Conservation (phyloP, 2,888 invertebrate species). For the Parascotia fuliginaria region DNA sequence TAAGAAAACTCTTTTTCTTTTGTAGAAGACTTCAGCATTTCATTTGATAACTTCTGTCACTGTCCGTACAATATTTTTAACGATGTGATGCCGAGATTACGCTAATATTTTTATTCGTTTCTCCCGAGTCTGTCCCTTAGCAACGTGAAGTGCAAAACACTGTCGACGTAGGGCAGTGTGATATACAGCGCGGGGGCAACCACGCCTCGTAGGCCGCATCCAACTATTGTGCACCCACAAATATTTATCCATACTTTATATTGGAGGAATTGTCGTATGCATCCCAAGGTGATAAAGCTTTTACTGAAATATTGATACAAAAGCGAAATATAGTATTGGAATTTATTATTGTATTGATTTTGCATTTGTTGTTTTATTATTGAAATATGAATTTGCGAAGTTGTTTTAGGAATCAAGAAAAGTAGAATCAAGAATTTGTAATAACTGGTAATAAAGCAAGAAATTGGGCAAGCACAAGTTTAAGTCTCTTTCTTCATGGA, state of each 20-base stretch:
- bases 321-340: background rate
- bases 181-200: constrained; percentile 72
- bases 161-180: constrained; percentile 68
- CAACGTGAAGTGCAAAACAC: constrained; percentile 76
- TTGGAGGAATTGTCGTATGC: constrained; percentile 33
- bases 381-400: background rate
- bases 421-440: no score
- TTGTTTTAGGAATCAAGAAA: no score
- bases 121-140: constrained; percentile 50
- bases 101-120: background rate
- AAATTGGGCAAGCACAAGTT: no score
- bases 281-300: constrained; percentile 25
- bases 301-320: constrained; percentile 11
- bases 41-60: no score
- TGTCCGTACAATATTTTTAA: no score
- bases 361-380: background rate
- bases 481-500: no score
- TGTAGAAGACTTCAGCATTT: no score
- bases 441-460: no score
- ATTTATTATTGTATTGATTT: background rate
- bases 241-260: constrained; percentile 45
- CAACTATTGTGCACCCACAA: constrained; percentile 44
- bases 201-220: constrained; percentile 67
- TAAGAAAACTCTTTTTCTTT: no score
- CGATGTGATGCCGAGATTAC: background rate